Conservation (phyloP, 2,888 invertebrate species). For the Drosophila pseudotalamancana region DNA sequence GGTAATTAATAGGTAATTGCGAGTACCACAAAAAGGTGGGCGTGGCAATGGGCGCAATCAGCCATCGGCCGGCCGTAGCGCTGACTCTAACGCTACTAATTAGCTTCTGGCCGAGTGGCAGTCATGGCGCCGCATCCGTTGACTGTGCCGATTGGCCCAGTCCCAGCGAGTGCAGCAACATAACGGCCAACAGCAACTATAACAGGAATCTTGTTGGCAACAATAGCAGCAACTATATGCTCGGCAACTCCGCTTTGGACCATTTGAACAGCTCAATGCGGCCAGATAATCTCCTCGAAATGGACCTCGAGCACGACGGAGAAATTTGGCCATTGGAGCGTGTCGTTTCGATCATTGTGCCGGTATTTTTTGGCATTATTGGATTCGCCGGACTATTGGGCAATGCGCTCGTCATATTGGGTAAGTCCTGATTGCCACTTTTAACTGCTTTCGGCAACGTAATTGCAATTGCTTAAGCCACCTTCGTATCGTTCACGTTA, state of each 20-base stretch:
- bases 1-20: slow-evolving; percentile 36
- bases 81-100: slow-evolving; percentile 53
- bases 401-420: slow-evolving; percentile 93
- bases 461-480: slow-evolving; percentile 3
- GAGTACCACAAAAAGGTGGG: slow-evolving; percentile 39
- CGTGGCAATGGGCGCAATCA: slow-evolving; percentile 30
- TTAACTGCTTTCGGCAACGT: background rate
- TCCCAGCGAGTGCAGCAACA: slow-evolving; percentile 60
- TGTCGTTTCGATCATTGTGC: slow-evolving; percentile 90
- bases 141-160: slow-evolving; percentile 60
- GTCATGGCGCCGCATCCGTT: slow-evolving; percentile 21
- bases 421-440: slow-evolving; percentile 72
- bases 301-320: slow-evolving; percentile 81
- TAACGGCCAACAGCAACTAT: slow-evolving; percentile 20
- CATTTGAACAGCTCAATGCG: slow-evolving; percentile 47
- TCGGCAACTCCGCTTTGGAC: slow-evolving; percentile 17
- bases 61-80: slow-evolving; percentile 27
- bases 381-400: slow-evolving; percentile 95
- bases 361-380: slow-evolving; percentile 93
- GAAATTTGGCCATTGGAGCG: slow-evolving; percentile 87
- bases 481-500: background rate
- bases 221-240: slow-evolving; percentile 31
- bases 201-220: slow-evolving; percentile 24
- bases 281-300: slow-evolving; percentile 78
- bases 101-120: slow-evolving; percentile 38